Base-by-base conservation (phyloP, 2,888 invertebrate genomes). In the Priocnemis perturbator region DNA sequence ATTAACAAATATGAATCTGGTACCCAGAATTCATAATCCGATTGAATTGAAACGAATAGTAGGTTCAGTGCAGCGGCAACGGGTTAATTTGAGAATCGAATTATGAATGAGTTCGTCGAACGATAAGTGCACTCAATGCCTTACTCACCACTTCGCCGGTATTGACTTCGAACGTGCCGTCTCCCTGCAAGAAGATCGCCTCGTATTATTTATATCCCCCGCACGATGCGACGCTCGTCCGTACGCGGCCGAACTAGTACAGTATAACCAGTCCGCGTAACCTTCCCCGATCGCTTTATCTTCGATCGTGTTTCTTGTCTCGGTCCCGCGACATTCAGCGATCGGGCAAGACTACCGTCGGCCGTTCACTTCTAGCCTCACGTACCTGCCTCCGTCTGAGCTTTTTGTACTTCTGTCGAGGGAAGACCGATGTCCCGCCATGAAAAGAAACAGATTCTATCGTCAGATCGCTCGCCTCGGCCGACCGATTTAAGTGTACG, bases 391-490 rank as follows among this genome's bases (percentile, higher is more conserved):
- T 91, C 89, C 95, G 91, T 89, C 95, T 92, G 84, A 95, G 92
- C 90, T 95, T 95, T 91, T 95, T 94, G 93, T 95, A 95, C 92
- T 95, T 95, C 95, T 95, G 92, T 83, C 77, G 70, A n/a, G 45
- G 71, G 69, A 56, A 60, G 52, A 17, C 67, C 74, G 67, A 37
- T 59, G 81, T 77, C 71, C 71, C 77, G 75, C 70, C 83, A 86
- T 84, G 83, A 85, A 84, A 85, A 74, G 74, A 84, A 70, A 85
- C 61, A 72, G 44, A 77, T 71, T 71, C 67, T 68, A 77, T 75
- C 71, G 64, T 75, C 44, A 79, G 67, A 71, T 67, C 58, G 50
- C 63, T 72, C 57, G 60, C 56, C 14, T 9, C 37, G 14, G 37
- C 1, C 37, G 26, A 26, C 26, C 5, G 26, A 26, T 26, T 26